Base-by-base conservation (phyloP, 2,888 invertebrate species). In the Himalopsyche kuldschensis region DNA sequence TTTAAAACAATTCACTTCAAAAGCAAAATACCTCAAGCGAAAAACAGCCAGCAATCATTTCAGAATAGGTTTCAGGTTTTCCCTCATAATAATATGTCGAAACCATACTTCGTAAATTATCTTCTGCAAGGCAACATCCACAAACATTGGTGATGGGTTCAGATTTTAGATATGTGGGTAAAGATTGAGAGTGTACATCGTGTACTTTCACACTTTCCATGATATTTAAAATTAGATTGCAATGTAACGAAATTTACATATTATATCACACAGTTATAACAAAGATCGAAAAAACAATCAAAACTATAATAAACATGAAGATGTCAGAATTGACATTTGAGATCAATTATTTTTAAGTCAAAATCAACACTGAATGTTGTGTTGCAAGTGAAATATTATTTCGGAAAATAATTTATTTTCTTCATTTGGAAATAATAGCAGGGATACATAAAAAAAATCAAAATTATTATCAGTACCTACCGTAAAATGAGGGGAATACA, bases 31-130 rank as follows among this genome's bases (percentile, higher is more conserved):
- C 85, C 80, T 84, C 31, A 24, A 84, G 55, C 48, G 83, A 76
- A 79, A 84, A 85, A 35, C 85, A 84, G 31, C 78, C 75, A 8
- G 48, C 15, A 27, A 85, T 80, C 85, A 85, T 85, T 35, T 85
- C 78, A 31, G 78, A 78, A 63, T 85, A 85, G 10, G 55, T 55
- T 78, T 85, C 85, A 11, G 82, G 75, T 76, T 84, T 80, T 30
- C 81, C 85, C 46, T 85, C 79, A 35, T 46, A 76, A 84, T 85
- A 78, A 82, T 84, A 75, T n/a, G 82, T 78, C 10, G 75, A 27
- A 4, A 48, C 17, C 47, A 80, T 76, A 55, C 75, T 82, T 47
- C 69, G 35, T 31, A 84, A 78, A 78, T 84, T 75, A 35, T n/a
- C 47, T 41, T 78, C 78, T 47, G 79, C 31, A 5, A 82, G 81